Conservation (phyloP, 2,888 invertebrate species). For the Epinotia brunnichana region DNA sequence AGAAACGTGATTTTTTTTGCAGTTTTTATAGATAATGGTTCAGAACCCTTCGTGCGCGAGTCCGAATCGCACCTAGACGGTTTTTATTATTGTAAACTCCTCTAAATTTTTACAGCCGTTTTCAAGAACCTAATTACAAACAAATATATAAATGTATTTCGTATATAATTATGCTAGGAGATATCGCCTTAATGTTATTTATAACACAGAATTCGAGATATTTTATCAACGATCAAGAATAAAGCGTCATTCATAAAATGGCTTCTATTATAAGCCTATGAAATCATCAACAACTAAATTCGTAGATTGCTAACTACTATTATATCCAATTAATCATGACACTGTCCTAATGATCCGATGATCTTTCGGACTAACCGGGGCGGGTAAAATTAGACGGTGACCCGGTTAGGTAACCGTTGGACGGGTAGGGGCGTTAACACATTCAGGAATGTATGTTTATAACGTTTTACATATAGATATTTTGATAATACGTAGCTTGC, state of each 20-base stretch:
- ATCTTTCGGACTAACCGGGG: conserved; percentile 51
- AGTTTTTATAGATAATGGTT: too few species aligned
- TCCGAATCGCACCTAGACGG: too few species aligned
- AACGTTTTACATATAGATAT: too few species aligned
- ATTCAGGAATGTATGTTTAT: conserved; percentile 49
- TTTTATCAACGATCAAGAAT: neutral
- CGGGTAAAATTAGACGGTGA: conserved; percentile 52
- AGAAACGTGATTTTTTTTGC: too few species aligned
- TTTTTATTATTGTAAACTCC: too few species aligned
- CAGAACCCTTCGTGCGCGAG: too few species aligned
- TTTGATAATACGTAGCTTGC: too few species aligned
- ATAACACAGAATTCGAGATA: neutral
- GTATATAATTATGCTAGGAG: too few species aligned
- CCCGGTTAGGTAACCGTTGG: conserved; percentile 38
- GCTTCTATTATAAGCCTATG: neutral
- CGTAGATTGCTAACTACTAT: conserved; percentile 8
- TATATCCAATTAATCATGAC: conserved; percentile 40
- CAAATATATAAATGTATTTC: too few species aligned
- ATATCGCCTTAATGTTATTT: neutral
- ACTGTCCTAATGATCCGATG: conserved; percentile 45
- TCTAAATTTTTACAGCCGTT: too few species aligned
- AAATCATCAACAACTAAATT: conserved; percentile 9
- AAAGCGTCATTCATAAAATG: neutral
- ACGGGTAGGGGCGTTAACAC: conserved; percentile 16
- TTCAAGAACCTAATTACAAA: too few species aligned